Conservation (phyloP, 2,113 vertebrate species). For the Eurypyga helias region DNA sequence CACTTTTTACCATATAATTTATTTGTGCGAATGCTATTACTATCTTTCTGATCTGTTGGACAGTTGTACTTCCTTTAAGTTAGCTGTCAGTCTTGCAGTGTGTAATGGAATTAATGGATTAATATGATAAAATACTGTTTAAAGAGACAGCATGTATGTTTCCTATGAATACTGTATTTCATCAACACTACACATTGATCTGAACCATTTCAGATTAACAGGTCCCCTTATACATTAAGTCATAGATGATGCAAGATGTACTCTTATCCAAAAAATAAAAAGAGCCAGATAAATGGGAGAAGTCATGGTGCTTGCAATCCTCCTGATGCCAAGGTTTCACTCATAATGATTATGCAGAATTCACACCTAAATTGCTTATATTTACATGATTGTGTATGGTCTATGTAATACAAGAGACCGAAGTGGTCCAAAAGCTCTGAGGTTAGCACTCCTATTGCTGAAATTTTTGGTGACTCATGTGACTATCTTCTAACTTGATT, state of each 20-base stretch:
- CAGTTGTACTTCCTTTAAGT: not conserved
- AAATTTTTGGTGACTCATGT: not conserved
- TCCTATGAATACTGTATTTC: not conserved
- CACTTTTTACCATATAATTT: not conserved
- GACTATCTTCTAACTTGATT: not conserved
- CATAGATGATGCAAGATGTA: not conserved
- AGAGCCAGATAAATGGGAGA: not conserved
- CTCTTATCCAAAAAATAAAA: not conserved
- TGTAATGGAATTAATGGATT: not conserved
- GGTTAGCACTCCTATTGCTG: not conserved
- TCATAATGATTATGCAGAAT: not conserved
- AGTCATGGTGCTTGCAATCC: not conserved
- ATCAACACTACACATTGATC: not conserved
- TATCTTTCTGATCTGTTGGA: not conserved
- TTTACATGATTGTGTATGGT: not conserved
- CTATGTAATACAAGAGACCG: not conserved
- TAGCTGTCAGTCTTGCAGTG: not conserved
- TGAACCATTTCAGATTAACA: not conserved
- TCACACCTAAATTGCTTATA: not conserved
- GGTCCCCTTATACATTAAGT: not conserved
- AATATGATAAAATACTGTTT: not conserved
- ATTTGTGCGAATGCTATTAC: not conserved
- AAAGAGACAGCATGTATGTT: not conserved
- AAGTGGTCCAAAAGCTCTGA: not conserved
- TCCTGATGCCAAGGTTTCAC: not conserved